These are phyloP conservation scores for Chaenogobius annularis DNA, from an alignment of 2,113 vertebrate genomes.

Conservation along the genomic window DNA sequence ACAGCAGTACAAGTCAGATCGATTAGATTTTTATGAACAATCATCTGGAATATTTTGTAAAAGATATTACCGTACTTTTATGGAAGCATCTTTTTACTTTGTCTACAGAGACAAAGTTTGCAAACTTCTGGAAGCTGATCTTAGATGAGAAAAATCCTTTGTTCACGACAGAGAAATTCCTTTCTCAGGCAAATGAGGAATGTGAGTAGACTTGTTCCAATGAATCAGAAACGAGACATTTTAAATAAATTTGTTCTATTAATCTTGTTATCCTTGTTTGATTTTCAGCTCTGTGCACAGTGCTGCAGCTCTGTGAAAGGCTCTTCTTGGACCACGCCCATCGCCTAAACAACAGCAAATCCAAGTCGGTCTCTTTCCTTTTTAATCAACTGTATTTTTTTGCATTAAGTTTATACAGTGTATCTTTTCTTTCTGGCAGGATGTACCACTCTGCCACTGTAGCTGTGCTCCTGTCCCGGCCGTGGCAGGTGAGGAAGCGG, in stretches of 20 bases:
- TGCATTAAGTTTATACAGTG: background rate
- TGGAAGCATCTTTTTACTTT: conserved; percentile 18
- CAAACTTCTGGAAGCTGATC: conserved; percentile 88
- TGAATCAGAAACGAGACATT: background rate
- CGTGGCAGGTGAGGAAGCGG: conserved; percentile 86
- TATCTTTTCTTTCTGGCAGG: conserved; percentile 66
- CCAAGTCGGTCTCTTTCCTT: conserved; percentile 82
- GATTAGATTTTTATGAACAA: background rate
- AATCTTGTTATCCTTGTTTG: background rate
- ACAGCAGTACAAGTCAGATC: background rate
- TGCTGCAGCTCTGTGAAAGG: conserved; percentile 88
- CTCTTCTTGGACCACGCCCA: conserved; percentile 90
- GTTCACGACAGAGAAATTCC: conserved; percentile 95
- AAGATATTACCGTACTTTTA: background rate
- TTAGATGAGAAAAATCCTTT: conserved; percentile 94
- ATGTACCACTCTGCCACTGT: conserved; percentile 87
- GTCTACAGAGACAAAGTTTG: conserved; percentile 85
- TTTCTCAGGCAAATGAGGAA: conserved; percentile 88
- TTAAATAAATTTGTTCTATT: background rate
- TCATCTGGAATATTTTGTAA: no score
- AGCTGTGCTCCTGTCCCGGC: conserved; percentile 83
- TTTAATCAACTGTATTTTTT: background rate
- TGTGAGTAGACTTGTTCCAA: conserved; percentile 72
- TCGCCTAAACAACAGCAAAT: conserved; percentile 84
- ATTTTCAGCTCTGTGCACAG: conserved; percentile 75